These are phyloP conservation scores for Tapirus terrestris DNA, from an alignment of 2,113 vertebrate species.

Conservation along the genomic window DNA sequence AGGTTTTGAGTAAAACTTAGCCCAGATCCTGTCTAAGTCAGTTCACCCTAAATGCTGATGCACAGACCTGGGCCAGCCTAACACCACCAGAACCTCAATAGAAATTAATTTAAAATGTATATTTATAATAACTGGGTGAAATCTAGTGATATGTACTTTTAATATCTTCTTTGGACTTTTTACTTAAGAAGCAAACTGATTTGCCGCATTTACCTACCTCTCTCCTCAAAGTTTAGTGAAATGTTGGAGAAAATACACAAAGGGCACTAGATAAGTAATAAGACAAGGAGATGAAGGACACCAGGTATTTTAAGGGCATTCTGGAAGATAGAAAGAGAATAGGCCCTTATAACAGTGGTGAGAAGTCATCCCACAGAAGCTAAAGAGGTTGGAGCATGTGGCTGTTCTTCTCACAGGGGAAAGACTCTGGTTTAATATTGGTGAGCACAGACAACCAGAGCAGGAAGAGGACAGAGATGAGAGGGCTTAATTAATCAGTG, in stretches of 20 bases:
- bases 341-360: background rate
- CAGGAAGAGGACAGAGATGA: background rate
- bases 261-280: background rate
- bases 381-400: too few species aligned
- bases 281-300: accelerated
- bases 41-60: background rate
- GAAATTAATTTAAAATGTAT: background rate
- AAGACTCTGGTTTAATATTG: background rate
- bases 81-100: background rate
- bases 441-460: background rate
- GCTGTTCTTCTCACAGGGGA: too few species aligned
- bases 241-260: background rate
- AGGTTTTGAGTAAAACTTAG: background rate
- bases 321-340: background rate
- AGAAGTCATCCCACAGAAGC: background rate
- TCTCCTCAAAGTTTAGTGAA: background rate
- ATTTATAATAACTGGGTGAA: background rate
- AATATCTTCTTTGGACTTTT: background rate
- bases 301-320: background rate
- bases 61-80: background rate
- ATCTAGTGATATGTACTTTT: background rate
- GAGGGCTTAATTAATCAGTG: background rate
- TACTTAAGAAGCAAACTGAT: background rate
- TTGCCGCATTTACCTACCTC: background rate
- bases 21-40: accelerated